phyloP scores from a whole-genome alignment of 2,888 invertebrate genomes.

The Latrodectus elegans region DNA sequence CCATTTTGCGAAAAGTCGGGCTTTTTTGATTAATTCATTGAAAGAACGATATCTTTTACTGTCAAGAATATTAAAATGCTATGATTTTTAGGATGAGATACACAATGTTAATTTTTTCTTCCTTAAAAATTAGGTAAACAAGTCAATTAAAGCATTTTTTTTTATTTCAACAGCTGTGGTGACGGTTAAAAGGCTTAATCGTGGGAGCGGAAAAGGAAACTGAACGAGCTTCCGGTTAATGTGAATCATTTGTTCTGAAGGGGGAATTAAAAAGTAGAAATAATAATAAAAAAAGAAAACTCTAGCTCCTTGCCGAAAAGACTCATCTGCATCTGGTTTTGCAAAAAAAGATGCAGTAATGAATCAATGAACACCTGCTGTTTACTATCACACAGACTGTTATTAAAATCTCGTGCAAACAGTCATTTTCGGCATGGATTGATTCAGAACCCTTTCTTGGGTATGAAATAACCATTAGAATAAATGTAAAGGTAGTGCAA shows the following conservation, averaged over 20 bases:
- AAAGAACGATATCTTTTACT: too few species aligned
- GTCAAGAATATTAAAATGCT: too few species aligned
- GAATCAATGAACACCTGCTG: constrained; percentile 33
- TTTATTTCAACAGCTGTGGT: constrained; percentile 36
- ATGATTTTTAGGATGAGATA: too few species aligned
- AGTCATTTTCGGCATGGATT: not conserved
- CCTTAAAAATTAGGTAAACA: not conserved
- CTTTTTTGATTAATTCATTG: too few species aligned
- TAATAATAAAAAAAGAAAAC: not conserved
- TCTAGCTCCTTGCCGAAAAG: not conserved
- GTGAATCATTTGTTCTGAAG: constrained; percentile 16
- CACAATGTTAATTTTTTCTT: too few species aligned
- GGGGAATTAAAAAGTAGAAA: not conserved
- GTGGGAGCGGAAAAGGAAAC: constrained; percentile 29
- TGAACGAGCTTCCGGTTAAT: constrained; percentile 31
- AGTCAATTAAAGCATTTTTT: not conserved
- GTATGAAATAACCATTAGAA: not conserved
- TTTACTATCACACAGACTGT: not conserved
- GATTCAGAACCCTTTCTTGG: not conserved
- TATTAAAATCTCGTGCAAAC: not conserved
- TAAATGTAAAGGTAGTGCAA: not conserved
- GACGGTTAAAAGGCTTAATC: constrained; percentile 19
- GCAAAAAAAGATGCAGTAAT: not conserved
- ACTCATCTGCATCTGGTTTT: constrained; percentile 24
- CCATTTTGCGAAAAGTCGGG: too few species aligned